These are phyloP conservation scores for Mastomys natalensis DNA, from an alignment of 2,113 vertebrate genomes.

Conservation along the genomic window DNA sequence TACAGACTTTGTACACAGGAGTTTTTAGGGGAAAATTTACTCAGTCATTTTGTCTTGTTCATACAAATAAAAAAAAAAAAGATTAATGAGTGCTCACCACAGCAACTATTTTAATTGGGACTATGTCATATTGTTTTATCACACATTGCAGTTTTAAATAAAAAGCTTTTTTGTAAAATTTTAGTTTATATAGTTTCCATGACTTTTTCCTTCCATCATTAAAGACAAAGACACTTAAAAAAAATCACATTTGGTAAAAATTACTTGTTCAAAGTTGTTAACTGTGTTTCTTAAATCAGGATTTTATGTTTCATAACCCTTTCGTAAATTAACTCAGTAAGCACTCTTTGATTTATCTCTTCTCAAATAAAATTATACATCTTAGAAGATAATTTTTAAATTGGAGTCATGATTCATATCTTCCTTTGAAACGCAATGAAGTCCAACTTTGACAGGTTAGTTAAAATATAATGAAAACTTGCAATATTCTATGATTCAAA, in stretches of 20 bases:
- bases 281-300: not conserved
- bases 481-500: not conserved
- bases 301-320: not conserved
- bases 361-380: not conserved
- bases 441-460: not conserved
- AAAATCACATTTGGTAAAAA: not conserved
- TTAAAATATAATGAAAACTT: not conserved
- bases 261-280: not conserved
- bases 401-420: not conserved
- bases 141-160: not conserved
- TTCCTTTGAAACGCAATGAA: not conserved
- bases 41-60: not conserved
- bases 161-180: not conserved
- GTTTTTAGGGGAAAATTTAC: not conserved
- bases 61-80: not conserved
- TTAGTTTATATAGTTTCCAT: not conserved
- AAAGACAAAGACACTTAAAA: not conserved
- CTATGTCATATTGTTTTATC: not conserved
- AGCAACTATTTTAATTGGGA: not conserved
- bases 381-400: conserved; percentile 27
- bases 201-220: not conserved
- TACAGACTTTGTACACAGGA: not conserved
- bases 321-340: not conserved
- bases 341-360: not conserved
- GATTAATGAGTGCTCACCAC: not conserved